A percentile compares a stretch with the other conserved stretches of the same genome.
Conservation (phyloP, 2,797 vertebrate species). For the Buphagus erythrorhynchus region DNA sequence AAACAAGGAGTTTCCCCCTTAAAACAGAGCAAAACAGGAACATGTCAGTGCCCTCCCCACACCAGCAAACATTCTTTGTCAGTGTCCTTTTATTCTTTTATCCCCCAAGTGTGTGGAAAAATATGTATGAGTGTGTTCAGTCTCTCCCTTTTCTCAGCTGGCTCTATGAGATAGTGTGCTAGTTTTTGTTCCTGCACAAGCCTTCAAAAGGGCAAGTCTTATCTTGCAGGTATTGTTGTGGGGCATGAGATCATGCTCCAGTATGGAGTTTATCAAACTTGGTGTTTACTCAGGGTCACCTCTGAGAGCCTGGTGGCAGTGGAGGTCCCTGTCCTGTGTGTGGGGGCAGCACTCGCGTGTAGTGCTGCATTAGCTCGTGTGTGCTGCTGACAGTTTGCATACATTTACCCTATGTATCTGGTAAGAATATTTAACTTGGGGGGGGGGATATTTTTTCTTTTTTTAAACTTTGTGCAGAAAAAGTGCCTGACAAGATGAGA, state of each 20-base stretch:
- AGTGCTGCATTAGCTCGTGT: not conserved
- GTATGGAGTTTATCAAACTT: not conserved
- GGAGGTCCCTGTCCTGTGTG: not conserved
- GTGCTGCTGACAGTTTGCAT: not conserved
- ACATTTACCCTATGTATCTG: accelerated
- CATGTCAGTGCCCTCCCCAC: not conserved
- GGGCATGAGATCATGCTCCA: not conserved
- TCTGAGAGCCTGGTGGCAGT: not conserved
- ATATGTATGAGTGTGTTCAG: not conserved
- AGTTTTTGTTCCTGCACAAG: not conserved
- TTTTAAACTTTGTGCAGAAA: not conserved
- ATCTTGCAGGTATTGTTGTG: constrained; percentile 36
- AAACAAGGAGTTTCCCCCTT: not conserved
- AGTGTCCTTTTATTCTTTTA: not conserved
- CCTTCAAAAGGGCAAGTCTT: constrained; percentile 15
- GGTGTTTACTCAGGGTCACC: constrained; percentile 49
- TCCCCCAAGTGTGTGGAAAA: not conserved
- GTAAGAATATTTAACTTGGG: not conserved
- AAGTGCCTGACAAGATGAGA: not conserved
- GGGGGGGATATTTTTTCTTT: not conserved
- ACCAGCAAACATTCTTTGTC: not conserved
- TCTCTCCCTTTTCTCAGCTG: constrained; percentile 27
- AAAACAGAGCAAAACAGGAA: constrained; percentile 2
- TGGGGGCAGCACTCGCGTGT: accelerated
- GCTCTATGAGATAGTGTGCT: not conserved